Base-by-base conservation (phyloP, 2,797 vertebrate species). In the Hyperoplus lanceolatus region DNA sequence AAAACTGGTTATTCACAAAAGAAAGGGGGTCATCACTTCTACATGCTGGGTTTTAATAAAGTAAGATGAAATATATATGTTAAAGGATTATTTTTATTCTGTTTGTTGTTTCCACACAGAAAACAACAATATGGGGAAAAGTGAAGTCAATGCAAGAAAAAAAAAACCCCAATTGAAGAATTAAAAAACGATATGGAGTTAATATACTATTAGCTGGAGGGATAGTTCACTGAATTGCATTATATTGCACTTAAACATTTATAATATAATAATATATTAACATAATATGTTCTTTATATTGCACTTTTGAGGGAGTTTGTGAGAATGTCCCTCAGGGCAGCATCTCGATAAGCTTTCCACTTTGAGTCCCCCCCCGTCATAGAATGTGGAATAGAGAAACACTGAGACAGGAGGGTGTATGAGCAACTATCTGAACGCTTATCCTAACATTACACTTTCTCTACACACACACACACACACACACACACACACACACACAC, bases 361-460 rank as follows among this genome's bases (percentile, higher is more conserved):
- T 46, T 46, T 70, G 43, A 64, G 69, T 41, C 75, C 61, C 48
- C 51, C 54, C n/a, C 45, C 80, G 50, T 85, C 66, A 76, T 39
- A 82, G 61, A 63, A 53, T 42, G 18, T 41, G 13, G 43, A 43
- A 77, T 21, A 65, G 5, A 70, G 5, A 70, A 55, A 62, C 13
- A 21, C 3, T n/a, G 39, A 77, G 42, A 14, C 18, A 29, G 1
- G 29, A 56, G 73, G 73, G 71, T 39, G 79, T 75, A 66, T 68
- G 62, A 90, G 54, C 29, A 56, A 67, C 64, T 80, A 58, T 70
- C 59, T 86, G 73, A 84, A 80, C 67, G 56, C 68, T 54, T 55
- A 68, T 75, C 42, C 42, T n/a, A 77, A 77, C 77, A 81, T 74
- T 78, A 84, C 85, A 80, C 67, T 59, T 60, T 56, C 66, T 57